Conservation (phyloP, 2,113 vertebrate genomes). For the Clupea harengus region DNA sequence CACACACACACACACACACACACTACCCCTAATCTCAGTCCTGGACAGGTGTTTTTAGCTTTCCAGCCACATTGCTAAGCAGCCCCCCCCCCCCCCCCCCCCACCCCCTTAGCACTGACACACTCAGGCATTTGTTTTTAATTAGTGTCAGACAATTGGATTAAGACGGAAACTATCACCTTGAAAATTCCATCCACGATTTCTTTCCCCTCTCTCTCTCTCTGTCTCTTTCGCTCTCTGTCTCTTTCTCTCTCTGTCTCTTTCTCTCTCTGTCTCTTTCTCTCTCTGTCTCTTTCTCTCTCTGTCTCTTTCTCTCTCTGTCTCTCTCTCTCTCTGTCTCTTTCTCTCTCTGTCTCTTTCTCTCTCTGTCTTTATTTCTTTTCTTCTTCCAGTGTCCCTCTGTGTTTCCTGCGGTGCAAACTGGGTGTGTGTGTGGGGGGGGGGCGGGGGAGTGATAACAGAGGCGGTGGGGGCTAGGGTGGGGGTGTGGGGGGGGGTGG, state of each 20-base stretch:
- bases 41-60: slow-evolving; percentile 15
- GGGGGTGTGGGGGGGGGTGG: slow-evolving; percentile 45
- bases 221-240: too few species aligned
- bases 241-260: too few species aligned
- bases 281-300: too few species aligned
- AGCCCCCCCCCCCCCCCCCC: slow-evolving; percentile 47
- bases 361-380: too few species aligned
- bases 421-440: too few species aligned
- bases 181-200: slow-evolving; percentile 18
- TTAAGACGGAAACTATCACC: slow-evolving; percentile 50
- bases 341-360: background rate
- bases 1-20: background rate
- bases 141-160: slow-evolving; percentile 66
- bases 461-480: background rate
- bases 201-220: background rate
- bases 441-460: slow-evolving; percentile 39
- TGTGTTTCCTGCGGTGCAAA: slow-evolving; percentile 44
- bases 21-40: background rate
- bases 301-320: too few species aligned
- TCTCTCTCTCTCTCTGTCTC: too few species aligned
- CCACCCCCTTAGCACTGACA: slow-evolving; percentile 45
- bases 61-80: slow-evolving; percentile 57
- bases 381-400: background rate
- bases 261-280: too few species aligned
- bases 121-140: slow-evolving; percentile 64